phyloP scores from a whole-genome alignment of 2,888 invertebrate species.

The Agriopis aurantiaria region DNA sequence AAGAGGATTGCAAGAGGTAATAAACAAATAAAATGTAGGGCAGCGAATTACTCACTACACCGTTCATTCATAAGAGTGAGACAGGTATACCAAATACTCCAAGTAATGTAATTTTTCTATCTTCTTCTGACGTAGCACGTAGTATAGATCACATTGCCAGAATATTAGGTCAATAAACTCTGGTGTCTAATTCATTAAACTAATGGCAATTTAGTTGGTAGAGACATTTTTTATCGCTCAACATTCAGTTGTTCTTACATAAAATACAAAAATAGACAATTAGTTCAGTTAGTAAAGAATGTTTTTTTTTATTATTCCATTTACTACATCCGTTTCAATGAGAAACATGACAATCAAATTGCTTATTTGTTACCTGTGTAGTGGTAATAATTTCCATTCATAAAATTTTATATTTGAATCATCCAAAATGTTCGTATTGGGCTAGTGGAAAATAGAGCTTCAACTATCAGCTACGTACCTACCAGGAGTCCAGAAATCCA shows the following conservation, averaged over 20 bases:
- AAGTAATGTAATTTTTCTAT: constrained; percentile 24
- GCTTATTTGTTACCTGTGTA: not conserved
- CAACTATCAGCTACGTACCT: constrained; percentile 19
- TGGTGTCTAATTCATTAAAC: constrained; percentile 6
- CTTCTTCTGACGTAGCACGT: constrained; percentile 30
- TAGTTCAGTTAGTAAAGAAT: constrained; percentile 21
- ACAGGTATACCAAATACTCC: constrained; percentile 40
- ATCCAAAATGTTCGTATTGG: too few relatives aligned
- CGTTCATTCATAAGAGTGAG: constrained; percentile 55
- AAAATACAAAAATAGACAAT: constrained; percentile 19
- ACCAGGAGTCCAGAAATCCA: constrained; percentile 42
- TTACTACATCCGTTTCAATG: not conserved
- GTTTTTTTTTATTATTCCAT: constrained; percentile 3
- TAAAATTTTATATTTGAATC: not conserved
- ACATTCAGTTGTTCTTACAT: constrained; percentile 2
- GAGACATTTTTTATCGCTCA: constrained; percentile 1
- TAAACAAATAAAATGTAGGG: constrained; percentile 48
- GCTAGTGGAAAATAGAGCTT: constrained; percentile 20
- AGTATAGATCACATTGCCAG: constrained; percentile 12
- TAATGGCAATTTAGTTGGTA: constrained; percentile 2
- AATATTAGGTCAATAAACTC: constrained; percentile 31
- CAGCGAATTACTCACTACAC: constrained; percentile 50
- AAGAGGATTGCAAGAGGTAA: constrained; percentile 57
- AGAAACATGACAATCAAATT: not conserved
- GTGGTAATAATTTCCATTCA: not conserved